Conservation (phyloP, 2,113 vertebrate species). For the Rhagologus leucostigma region DNA sequence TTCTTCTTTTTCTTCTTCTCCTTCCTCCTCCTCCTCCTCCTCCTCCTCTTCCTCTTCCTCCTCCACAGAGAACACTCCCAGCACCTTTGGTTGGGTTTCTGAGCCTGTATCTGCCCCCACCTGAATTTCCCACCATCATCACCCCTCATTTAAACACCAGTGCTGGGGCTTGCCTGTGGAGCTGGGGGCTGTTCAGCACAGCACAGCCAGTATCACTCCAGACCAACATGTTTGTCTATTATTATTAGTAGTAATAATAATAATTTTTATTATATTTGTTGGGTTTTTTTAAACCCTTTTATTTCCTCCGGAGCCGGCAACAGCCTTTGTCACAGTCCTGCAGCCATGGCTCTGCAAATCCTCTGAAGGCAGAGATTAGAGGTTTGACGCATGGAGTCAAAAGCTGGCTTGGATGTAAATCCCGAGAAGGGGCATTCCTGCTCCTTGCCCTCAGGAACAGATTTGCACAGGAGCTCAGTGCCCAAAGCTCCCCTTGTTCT, state of each 20-base stretch:
- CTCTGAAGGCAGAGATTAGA: slow-evolving; percentile 29
- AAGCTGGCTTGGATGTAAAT: slow-evolving; percentile 10
- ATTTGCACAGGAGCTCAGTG: not conserved
- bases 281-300: not conserved
- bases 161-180: not conserved
- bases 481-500: not conserved
- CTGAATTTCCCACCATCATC: not conserved
- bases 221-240: not conserved
- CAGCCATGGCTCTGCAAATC: not conserved
- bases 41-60: not conserved
- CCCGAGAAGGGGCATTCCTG: not conserved
- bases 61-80: not conserved
- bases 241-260: too few relatives aligned
- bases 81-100: not conserved
- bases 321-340: not conserved
- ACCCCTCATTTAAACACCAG: accelerated
- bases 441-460: not conserved
- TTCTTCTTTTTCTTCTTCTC: not conserved
- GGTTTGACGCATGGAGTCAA: not conserved
- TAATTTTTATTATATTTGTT: too few relatives aligned
- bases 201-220: not conserved
- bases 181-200: not conserved
- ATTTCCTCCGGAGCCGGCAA: not conserved
- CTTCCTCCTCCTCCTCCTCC: not conserved
- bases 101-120: not conserved